Evolutionary conservation across 2,797 vertebrate species (phyloP), one percentile per base, ranked within the genome.

Genomic region (Cyclura pinguis): DNA sequence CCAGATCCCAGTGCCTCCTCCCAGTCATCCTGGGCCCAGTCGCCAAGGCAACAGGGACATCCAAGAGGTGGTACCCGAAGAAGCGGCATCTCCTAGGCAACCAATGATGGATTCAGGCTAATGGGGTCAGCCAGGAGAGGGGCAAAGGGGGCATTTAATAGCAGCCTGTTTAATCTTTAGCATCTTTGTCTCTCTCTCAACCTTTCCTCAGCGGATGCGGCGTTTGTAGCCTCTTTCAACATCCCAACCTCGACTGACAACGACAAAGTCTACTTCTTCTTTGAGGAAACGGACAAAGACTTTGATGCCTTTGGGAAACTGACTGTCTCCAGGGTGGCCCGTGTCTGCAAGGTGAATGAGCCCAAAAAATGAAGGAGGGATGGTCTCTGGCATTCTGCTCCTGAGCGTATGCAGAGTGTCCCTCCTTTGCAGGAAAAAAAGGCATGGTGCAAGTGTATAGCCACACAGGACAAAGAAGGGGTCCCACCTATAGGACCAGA

Each of bases 181-280:
- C 55, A 20, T 38, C 69, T 55, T 20, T 76, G 62, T 6, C 77
- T 27, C 13, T 16, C 20, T 0, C 24, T 87, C 16, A 13, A 42
- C 81, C 20, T 88, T 86, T 50, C 93, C 91, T 27, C 81, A 98
- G 97, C 94, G 0, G 99, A 99, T 38, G 98, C 98, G 0, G 97
- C 98, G 18, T 99, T 99, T 90, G 97, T 99, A 95, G 98, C 98
- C 84, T 98, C 98, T 80, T 97, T 97, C 78, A 98, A 96, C 92
- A 78, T 98, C 55, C 97, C 96, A 0, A 94, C 94, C 6, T 96
- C 97, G 59, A 91, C 96, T 0, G 95, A 88, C 0, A 95, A 96
- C 0, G 97, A 98, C 92, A 98, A 99, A 27, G 97, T 99, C 91
- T 99, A 99, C 94, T 99, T 99, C 97, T 99, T 99, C 97, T 99